Base-by-base conservation (phyloP, 2,113 vertebrate species). In the Oophaga pumilio region DNA sequence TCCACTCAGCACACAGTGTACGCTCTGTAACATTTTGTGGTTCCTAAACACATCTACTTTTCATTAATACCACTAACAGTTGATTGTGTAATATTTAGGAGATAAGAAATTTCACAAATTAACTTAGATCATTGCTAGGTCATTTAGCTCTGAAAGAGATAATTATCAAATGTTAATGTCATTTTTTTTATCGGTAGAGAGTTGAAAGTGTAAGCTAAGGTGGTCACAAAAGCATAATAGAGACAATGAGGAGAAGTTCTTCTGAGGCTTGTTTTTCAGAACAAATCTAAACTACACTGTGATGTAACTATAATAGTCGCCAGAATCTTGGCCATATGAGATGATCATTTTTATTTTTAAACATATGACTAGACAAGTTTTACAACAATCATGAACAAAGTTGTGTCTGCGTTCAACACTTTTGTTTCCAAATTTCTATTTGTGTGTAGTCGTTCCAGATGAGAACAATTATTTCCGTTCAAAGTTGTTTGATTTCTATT, bases 401-500 rank as follows among this genome's bases (percentile, higher is more conserved):
- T 78, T 66, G 85, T 86, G 66, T 60, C 76, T 86, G 15, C 77
- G 79, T 86, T 78, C 74, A 68, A 52, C 85, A 86, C 76, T 56
- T 86, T 79, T 86, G 14, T 78, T 78, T 86, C 76, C 85, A 86
- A 86, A 53, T 66, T 64, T n/a, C 14, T 22, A 56, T 78, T n/a
- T 78, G 85, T 79, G 57, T 79, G 59, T 86, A 86, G 85, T 79
- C n/a, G 10, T 79, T 86, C 76, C 85, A 86, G 60, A 86, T 64
- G 69, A 76, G 74, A 56, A 33, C 49, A 79, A 66, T 86, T 86
- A 86, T 86, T 86, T 86, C 85, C 85, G 77, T 85, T 77, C 73
- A 52, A 28, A 68, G 60, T 62, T 79, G 53, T 79, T 85, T 77
- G 57, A 86, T 78, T 78, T 86, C 71, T 77, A 59, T 84, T 84